Evolutionary conservation across 2,797 vertebrate genomes (phyloP).

Genomic region (Lithobates sylvaticus): DNA sequence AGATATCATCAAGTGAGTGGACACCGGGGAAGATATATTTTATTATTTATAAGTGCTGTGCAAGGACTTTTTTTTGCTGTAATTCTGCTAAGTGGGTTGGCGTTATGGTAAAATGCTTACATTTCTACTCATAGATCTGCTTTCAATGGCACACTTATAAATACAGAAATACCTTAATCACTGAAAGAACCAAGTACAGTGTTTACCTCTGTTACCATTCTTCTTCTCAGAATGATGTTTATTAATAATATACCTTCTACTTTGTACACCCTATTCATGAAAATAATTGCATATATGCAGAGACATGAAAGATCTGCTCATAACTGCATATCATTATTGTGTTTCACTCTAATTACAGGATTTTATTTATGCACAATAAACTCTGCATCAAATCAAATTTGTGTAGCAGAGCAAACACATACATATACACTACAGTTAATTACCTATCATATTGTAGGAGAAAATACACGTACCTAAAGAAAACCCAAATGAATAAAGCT

Average conservation of each 20-base stretch:
- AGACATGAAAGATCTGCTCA: neutral
- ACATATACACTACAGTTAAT: neutral
- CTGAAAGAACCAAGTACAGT: neutral
- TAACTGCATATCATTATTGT: neutral
- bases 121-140: too few relatives aligned
- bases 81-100: neutral
- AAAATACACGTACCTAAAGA: neutral
- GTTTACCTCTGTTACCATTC: neutral
- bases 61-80: neutral
- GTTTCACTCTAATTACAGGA: neutral
- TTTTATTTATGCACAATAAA: constrained; percentile 3
- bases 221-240: neutral
- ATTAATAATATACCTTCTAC: neutral
- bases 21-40: neutral
- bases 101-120: neutral
- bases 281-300: neutral
- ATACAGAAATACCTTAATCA: neutral
- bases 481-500: neutral
- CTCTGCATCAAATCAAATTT: neutral
- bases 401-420: neutral
- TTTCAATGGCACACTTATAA: neutral
- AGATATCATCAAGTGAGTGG: too few relatives aligned
- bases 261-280: neutral
- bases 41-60: neutral
- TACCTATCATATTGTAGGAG: neutral